phyloP scores from a whole-genome alignment of 2,113 vertebrate species.

The Dasyornis broadbenti region DNA sequence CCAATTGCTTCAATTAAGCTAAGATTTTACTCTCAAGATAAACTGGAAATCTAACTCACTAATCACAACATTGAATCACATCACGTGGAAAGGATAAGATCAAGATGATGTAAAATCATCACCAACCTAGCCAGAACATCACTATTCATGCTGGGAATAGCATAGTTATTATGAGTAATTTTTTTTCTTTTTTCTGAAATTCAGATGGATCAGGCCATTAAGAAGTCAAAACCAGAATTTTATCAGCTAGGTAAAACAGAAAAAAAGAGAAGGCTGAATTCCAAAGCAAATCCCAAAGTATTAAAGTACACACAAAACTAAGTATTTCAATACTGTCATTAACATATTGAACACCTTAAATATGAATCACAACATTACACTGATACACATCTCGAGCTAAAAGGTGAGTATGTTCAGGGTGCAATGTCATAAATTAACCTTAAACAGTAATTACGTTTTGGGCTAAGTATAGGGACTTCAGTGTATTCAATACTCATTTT shows the following conservation, averaged over 20 bases:
- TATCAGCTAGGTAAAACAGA: background rate
- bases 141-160: accelerated
- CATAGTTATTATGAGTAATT: background rate
- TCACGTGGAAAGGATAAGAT: background rate
- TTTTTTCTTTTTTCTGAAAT: background rate
- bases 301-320: background rate
- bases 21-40: background rate
- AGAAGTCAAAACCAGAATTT: background rate
- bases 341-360: background rate
- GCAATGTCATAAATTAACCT: background rate
- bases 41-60: background rate
- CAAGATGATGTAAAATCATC: background rate
- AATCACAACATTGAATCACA: background rate
- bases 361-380: background rate
- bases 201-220: background rate
- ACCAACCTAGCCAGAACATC: background rate
- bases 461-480: background rate
- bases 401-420: background rate
- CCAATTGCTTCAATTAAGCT: background rate
- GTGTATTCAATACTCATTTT: background rate
- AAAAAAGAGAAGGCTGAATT: background rate
- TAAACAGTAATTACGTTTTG: background rate
- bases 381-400: background rate
- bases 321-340: background rate
- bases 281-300: background rate